These are phyloP conservation scores for Andricus quercusramuli DNA, from an alignment of 2,888 invertebrate genomes.

Conservation along the genomic window DNA sequence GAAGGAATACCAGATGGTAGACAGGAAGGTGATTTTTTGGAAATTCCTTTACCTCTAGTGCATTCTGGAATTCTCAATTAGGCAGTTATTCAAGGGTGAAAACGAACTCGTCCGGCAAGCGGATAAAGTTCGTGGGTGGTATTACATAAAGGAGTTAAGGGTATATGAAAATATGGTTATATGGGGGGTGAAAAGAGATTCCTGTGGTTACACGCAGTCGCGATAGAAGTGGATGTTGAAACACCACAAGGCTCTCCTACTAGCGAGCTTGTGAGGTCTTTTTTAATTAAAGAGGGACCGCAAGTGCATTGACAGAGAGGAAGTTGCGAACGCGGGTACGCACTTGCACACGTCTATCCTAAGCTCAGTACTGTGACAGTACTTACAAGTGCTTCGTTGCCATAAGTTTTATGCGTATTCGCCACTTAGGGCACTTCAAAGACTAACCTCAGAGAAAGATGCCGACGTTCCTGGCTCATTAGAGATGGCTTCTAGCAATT, in stretches of 20 bases:
- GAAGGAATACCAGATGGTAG: background rate
- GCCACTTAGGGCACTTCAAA: constrained; percentile 58
- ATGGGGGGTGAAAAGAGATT: constrained; percentile 64
- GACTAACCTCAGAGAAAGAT: constrained; percentile 44
- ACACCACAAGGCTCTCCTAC: constrained; percentile 50
- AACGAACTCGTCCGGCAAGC: constrained; percentile 14
- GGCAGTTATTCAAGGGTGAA: constrained; percentile 25
- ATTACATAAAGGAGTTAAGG: constrained; percentile 33
- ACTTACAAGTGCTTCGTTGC: constrained; percentile 54
- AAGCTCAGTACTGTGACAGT: constrained; percentile 42
- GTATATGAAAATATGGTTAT: constrained; percentile 32
- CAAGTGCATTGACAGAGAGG: constrained; percentile 48
- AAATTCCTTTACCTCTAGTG: background rate
- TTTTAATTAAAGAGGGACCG: constrained; percentile 64
- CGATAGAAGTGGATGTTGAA: constrained; percentile 61
- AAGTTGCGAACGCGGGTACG: constrained; percentile 46
- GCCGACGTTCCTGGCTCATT: constrained; percentile 19
- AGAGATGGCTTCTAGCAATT: constrained; percentile 25
- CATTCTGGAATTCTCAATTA: constrained; percentile 31
- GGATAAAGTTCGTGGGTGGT: constrained; percentile 4
- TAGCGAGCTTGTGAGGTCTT: constrained; percentile 59
- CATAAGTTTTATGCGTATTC: constrained; percentile 57
- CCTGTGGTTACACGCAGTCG: constrained; percentile 58
- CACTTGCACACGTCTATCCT: constrained; percentile 49
- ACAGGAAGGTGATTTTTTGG: background rate